Base-by-base conservation (phyloP, 2,113 vertebrate species). In the Charadrius vociferus region DNA sequence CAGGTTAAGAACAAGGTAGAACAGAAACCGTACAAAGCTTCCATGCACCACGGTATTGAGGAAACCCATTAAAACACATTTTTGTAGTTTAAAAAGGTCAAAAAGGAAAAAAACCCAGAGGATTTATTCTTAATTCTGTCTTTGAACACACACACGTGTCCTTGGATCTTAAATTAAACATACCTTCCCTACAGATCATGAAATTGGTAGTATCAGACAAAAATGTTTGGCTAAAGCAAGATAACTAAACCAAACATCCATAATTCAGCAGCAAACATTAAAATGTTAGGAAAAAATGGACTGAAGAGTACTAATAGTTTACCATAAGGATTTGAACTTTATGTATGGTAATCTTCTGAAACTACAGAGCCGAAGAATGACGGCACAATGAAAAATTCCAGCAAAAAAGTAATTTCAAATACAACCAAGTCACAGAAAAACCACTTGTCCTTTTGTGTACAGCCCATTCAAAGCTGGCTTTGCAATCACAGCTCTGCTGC, bases 81-180 rank as follows among this genome's bases (percentile, higher is more conserved):
- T 92, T 30, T 52, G n/a, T 66, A 32, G 55, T 78, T 88, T 55
- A 21, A 67, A 84, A 84, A 78, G n/a, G 29, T 53, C 19, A 52
- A 65, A 78, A 80, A 53, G 3, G 24, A 49, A 80, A 49, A 80
- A 86, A 78, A 18, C 1, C 4, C 11, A 65, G 7, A 66, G 21
- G 19, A 86, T 59, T 88, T 93, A 41, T 41, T 85, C 39, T 72
- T 77, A 53, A 39, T 90, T 68, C 39, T 37, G 1, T 47, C 66
- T 93, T 88, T 78, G 71, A 92, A 63, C 23, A 63, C 7, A 74
- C 16, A 68, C 19, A 49, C 20, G 20, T 0, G 10, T 67, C 63
- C 80, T 68, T 91, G 88, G 49, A 72, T 89, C 45, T 88, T 88
- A 92, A 90, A 88, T 83, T 41, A 92, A 93, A 70, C 43, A 59